A percentile compares a stretch with the other conserved stretches of the same genome.
These are phyloP conservation scores for Scolopax rusticola DNA, from an alignment of 2,797 vertebrate genomes.

Conservation along the genomic window DNA sequence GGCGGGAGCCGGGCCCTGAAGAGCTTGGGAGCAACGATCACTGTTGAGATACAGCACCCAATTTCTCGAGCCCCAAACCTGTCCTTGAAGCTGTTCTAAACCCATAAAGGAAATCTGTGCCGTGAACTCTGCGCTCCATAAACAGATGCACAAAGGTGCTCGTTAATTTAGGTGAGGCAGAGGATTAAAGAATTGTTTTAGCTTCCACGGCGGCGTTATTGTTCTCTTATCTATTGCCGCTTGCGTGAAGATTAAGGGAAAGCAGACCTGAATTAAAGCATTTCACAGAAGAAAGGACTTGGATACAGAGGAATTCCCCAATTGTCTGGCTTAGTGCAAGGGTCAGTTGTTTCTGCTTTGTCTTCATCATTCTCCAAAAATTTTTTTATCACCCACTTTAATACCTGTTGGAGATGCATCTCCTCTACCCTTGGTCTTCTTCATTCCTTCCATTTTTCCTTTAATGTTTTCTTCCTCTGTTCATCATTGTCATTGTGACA, in stretches of 20 bases:
- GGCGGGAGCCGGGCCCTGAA: neutral
- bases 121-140: neutral
- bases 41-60: neutral
- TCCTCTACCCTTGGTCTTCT: neutral
- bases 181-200: neutral
- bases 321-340: fast-evolving
- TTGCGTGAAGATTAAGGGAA: neutral
- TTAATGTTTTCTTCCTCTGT: neutral
- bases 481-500: conserved; percentile 15
- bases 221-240: neutral
- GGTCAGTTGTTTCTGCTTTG: neutral
- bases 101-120: neutral
- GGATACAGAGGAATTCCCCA: neutral
- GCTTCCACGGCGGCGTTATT: fast-evolving
- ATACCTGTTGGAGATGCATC: neutral
- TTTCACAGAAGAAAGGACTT: neutral
- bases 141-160: neutral
- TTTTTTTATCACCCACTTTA: too few relatives aligned
- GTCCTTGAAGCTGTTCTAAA: neutral
- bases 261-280: neutral
- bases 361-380: neutral
- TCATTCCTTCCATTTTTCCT: neutral
- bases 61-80: fast-evolving
- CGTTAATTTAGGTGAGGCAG: neutral
- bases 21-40: neutral